Percentiles rank a stretch among this genome's conserved stretches.
These are phyloP conservation scores for western clawed frog (Xenopus tropicalis) DNA, from an alignment of 2,113 vertebrate species.

Conservation along the genomic window DNA sequence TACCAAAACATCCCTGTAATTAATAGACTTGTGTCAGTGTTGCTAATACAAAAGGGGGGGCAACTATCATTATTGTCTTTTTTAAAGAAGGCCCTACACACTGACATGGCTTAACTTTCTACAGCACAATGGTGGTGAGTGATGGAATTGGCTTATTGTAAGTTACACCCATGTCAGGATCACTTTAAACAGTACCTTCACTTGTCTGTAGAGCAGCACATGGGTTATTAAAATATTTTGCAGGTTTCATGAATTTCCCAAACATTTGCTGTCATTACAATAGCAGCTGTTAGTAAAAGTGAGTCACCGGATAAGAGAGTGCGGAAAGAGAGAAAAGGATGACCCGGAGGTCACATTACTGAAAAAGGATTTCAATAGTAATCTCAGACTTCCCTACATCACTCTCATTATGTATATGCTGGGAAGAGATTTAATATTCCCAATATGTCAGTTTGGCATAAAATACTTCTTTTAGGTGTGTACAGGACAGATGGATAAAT, in stretches of 20 bases:
- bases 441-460: not conserved
- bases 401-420: too few relatives aligned
- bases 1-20: too few relatives aligned
- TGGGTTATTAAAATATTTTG: slow-evolving; percentile 37
- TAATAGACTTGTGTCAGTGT: too few relatives aligned
- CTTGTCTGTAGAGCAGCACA: not conserved
- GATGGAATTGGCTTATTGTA: too few relatives aligned
- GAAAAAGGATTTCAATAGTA: not conserved
- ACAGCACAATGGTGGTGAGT: too few relatives aligned
- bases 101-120: too few relatives aligned
- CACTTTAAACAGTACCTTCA: too few relatives aligned
- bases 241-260: slow-evolving; percentile 13
- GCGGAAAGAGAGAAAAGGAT: not conserved
- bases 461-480: not conserved
- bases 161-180: too few relatives aligned
- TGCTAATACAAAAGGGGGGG: too few relatives aligned
- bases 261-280: slow-evolving; percentile 20
- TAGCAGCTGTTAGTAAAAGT: slow-evolving; percentile 33
- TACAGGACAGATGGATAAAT: not conserved
- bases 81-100: too few relatives aligned
- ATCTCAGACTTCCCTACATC: not conserved
- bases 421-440: too few relatives aligned
- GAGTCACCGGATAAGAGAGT: slow-evolving; percentile 24
- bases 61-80: too few relatives aligned
- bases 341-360: not conserved